These are phyloP conservation scores for Drosophila yooni DNA, from an alignment of 2,888 invertebrate species.

Conservation along the genomic window DNA sequence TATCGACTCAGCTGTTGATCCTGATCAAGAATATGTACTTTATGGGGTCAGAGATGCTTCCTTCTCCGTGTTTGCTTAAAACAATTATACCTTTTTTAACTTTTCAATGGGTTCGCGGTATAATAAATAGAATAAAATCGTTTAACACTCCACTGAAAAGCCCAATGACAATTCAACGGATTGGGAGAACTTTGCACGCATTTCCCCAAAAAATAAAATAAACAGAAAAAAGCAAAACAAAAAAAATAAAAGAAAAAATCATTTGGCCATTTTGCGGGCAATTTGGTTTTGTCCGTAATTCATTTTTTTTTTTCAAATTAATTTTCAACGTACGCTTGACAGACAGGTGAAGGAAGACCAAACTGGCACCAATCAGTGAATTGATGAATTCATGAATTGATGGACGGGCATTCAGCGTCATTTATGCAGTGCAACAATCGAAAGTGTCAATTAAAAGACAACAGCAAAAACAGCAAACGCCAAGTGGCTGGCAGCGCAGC, in stretches of 20 bases:
- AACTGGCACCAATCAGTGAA: slow-evolving; percentile 24
- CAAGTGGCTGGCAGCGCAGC: slow-evolving; percentile 39
- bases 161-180: slow-evolving; percentile 67
- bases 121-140: slow-evolving; percentile 71
- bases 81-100: background rate
- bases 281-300: slow-evolving; percentile 67
- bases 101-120: background rate
- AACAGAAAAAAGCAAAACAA: slow-evolving; percentile 1
- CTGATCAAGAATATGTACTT: background rate
- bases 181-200: slow-evolving; percentile 61
- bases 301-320: slow-evolving; percentile 63
- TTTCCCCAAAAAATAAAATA: slow-evolving; percentile 13
- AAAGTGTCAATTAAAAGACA: slow-evolving; percentile 80
- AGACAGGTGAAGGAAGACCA: slow-evolving; percentile 50
- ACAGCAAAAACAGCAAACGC: slow-evolving; percentile 48
- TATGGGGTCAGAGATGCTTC: background rate
- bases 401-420: slow-evolving; percentile 48
- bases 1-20: background rate
- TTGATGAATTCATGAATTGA: slow-evolving; percentile 42
- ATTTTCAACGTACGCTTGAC: slow-evolving; percentile 65
- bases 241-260: slow-evolving; percentile 21
- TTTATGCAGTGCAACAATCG: slow-evolving; percentile 65
- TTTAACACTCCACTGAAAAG: slow-evolving; percentile 62
- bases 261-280: slow-evolving; percentile 42
- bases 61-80: background rate